A percentile compares a stretch with the other conserved stretches of the same genome.
Evolutionary conservation across 2,113 vertebrate species (phyloP).

Genomic region (Peromyscus leucopus): DNA sequence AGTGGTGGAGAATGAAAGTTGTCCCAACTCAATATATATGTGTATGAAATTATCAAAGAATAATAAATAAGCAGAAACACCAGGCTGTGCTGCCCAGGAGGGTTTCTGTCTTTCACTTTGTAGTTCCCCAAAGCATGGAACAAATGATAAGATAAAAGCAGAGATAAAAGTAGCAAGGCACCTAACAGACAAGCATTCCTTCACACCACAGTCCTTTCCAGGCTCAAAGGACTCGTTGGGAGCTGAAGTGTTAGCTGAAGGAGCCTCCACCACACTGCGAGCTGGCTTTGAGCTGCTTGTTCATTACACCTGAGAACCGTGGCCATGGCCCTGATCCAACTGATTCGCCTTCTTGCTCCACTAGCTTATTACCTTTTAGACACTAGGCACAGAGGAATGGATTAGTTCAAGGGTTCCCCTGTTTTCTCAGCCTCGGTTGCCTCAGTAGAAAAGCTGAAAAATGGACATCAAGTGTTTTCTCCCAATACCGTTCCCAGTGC

Average conservation of each 20-base stretch:
- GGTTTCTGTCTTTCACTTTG: no score
- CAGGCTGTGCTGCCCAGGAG: not conserved
- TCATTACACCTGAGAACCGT: accelerated
- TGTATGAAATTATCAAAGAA: not conserved
- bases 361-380: not conserved
- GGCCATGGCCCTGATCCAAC: no score
- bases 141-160: not conserved
- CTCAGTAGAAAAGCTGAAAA: not conserved
- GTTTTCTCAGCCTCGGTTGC: not conserved
- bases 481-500: not conserved
- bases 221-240: not conserved
- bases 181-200: not conserved
- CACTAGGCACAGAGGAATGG: no score
- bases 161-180: not conserved
- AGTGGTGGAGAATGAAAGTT: not conserved
- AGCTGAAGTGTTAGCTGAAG: not conserved
- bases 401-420: no score
- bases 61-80: not conserved
- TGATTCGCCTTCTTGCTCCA: no score
- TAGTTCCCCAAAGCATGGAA: not conserved
- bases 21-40: not conserved
- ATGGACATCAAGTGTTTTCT: not conserved
- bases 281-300: no score
- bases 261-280: not conserved
- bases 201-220: not conserved